These are phyloP conservation scores for Zingel zingel DNA, from an alignment of 2,113 vertebrate species.

Conservation along the genomic window DNA sequence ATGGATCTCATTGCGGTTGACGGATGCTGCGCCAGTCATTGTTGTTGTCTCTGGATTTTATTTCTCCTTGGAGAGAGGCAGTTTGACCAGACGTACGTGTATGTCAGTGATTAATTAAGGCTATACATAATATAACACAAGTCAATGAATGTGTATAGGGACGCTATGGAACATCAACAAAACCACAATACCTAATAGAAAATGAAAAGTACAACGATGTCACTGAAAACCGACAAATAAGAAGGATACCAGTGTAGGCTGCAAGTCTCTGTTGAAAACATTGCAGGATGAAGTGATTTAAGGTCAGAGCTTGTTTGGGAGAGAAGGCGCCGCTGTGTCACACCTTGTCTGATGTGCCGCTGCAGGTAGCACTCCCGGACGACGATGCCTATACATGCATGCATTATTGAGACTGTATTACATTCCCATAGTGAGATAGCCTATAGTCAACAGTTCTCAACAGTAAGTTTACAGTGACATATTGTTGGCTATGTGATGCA, in stretches of 20 bases:
- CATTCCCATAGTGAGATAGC: neutral
- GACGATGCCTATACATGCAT: neutral
- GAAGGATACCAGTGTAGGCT: neutral
- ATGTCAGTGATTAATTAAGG: slow-evolving; percentile 21
- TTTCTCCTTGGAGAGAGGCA: slow-evolving; percentile 58
- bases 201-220: neutral
- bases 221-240: neutral
- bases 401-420: slow-evolving; percentile 4
- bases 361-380: slow-evolving; percentile 48
- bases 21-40: slow-evolving; percentile 70
- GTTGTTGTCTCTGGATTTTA: slow-evolving; percentile 41
- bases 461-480: slow-evolving; percentile 3
- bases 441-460: neutral
- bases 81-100: slow-evolving; percentile 8
- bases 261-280: slow-evolving; percentile 21
- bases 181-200: neutral
- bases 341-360: slow-evolving; percentile 43
- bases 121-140: neutral
- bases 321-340: slow-evolving; percentile 29
- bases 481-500: slow-evolving; percentile 13
- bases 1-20: slow-evolving; percentile 47
- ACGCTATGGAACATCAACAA: neutral
- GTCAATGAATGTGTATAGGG: slow-evolving; percentile 2
- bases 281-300: slow-evolving; percentile 38
- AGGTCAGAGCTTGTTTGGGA: slow-evolving; percentile 62